Evolutionary conservation across 2,113 vertebrate genomes (phyloP).

Genomic region (Ophiodon elongatus): DNA sequence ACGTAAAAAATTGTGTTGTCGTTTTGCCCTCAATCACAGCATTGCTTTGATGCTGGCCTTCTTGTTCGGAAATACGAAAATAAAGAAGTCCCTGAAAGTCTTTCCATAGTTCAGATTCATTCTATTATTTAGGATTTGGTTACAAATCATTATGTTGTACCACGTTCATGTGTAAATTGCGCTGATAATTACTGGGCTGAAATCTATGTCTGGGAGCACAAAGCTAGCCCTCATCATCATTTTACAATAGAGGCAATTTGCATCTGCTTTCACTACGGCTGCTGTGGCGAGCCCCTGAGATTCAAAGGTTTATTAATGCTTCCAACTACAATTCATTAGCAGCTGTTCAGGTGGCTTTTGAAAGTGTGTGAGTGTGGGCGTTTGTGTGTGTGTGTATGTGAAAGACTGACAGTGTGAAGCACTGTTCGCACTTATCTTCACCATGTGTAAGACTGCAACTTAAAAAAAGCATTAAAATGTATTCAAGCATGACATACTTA

Average conservation of each 20-base stretch:
- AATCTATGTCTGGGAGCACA: conserved; percentile 61
- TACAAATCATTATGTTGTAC: conserved; percentile 45
- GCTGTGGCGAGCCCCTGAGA: conserved; percentile 61
- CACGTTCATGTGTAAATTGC: conserved; percentile 59
- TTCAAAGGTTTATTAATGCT: conserved; percentile 79
- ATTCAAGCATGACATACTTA: neutral
- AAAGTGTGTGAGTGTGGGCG: neutral
- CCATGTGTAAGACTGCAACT: neutral
- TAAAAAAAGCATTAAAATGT: too few relatives aligned
- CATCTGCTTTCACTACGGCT: conserved; percentile 64
- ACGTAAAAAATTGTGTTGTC: conserved; percentile 50
- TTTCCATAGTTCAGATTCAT: conserved; percentile 25
- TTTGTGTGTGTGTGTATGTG: neutral
- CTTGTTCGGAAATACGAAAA: conserved; percentile 26
- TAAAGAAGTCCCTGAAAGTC: conserved; percentile 25
- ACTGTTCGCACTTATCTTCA: conserved; percentile 3
- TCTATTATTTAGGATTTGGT: conserved; percentile 15
- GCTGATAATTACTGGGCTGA: conserved; percentile 64
- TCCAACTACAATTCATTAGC: conserved; percentile 69
- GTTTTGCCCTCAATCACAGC: conserved; percentile 53
- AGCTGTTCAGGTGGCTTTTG: conserved; percentile 71
- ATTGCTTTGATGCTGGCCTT: conserved; percentile 28
- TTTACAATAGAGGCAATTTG: conserved; percentile 75
- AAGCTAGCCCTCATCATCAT: conserved; percentile 55
- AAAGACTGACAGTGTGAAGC: conserved; percentile 10